phyloP scores from a whole-genome alignment of 1,140 invertebrate species.

The Euglossa dilemma region DNA sequence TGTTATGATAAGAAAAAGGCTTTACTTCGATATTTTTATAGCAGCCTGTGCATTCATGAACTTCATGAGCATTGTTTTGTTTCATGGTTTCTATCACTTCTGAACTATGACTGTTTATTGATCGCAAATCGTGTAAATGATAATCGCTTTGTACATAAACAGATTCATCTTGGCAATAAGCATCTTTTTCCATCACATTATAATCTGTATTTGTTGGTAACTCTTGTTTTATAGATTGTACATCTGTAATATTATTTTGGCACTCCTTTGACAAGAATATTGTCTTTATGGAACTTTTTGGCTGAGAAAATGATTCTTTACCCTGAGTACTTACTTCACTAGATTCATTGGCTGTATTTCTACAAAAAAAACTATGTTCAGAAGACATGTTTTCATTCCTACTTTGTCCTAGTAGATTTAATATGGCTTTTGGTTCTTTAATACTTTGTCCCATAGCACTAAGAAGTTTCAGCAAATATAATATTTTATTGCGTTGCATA shows the following conservation, averaged over 20 bases:
- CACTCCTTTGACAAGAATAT: constrained; percentile 49
- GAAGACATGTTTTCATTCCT: constrained; percentile 30
- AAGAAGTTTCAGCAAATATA: constrained; percentile 35
- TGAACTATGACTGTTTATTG: constrained; percentile 25
- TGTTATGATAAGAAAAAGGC: constrained; percentile 35
- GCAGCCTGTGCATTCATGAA: constrained; percentile 29
- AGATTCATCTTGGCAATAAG: constrained; percentile 27
- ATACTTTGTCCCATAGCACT: constrained; percentile 36
- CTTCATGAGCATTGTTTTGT: constrained; percentile 16
- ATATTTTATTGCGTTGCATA: constrained; percentile 29
- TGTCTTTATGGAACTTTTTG: constrained; percentile 45
- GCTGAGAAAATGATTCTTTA: constrained; percentile 41
- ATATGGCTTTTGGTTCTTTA: constrained; percentile 27
- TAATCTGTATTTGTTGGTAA: constrained; percentile 44
- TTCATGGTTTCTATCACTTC: constrained; percentile 37
- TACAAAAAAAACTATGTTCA: constrained; percentile 15
- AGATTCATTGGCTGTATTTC: constrained; percentile 10
- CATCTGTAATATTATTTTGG: constrained; percentile 48
- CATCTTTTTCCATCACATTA: constrained; percentile 1
- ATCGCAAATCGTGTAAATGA: constrained; percentile 24
- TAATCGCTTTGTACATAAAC: constrained; percentile 28
- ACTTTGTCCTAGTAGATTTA: constrained; percentile 35
- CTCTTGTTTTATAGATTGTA: constrained; percentile 53
- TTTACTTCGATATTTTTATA: constrained; percentile 39
- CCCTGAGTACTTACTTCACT: constrained; percentile 28